Base-by-base conservation (phyloP, 2,797 vertebrate species). In the Anas acuta region DNA sequence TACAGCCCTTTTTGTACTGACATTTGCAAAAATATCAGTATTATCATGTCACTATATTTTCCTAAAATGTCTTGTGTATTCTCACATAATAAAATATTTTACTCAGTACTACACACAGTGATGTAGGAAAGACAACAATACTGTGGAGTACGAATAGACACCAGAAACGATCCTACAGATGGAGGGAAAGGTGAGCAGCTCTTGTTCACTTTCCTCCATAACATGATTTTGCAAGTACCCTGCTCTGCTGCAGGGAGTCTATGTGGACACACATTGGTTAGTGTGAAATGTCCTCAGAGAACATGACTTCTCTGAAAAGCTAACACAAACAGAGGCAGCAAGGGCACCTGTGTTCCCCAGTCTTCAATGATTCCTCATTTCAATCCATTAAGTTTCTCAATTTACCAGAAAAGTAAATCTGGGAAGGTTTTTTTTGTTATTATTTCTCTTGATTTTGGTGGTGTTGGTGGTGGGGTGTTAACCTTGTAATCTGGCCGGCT, bases 251-350 rank as follows among this genome's bases (percentile, higher is more conserved):
- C 71, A 54, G 30, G 47, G 35, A 88, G n/a, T 16, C 30, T 79
- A 23, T 6, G 30, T 2, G 2, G 25, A 32, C 47, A 11, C 16
- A 4, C 1, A 2, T 22, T 28, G 54, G 6, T 30, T 9, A 53
- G 26, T 2, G 19, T 11, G n/a, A 67, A 92, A 87, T 21, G 13
- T 19, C 56, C 64, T 58, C 16, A 66, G 56, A 91, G 28, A 76
- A 25, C 33, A 62, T 4, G 1, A 47, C n/a, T 51, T 17, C 73
- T 88, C 54, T 47, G 56, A 75, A 88, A 91, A 78, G n/a, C 15
- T 23, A 0, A 39, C 28, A 5, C 17, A 43, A n/a, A 39, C 32
- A 78, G 45, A 45, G 14, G 45, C 45, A 43, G 30, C 23, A 53
- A 73, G 30, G 30, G 69, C 25, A 56, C 12, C 17, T n/a, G 2